Base-by-base conservation (phyloP, 53 echinoderm and acorn worm genomes). In the Zoroaster sp. region DNA sequence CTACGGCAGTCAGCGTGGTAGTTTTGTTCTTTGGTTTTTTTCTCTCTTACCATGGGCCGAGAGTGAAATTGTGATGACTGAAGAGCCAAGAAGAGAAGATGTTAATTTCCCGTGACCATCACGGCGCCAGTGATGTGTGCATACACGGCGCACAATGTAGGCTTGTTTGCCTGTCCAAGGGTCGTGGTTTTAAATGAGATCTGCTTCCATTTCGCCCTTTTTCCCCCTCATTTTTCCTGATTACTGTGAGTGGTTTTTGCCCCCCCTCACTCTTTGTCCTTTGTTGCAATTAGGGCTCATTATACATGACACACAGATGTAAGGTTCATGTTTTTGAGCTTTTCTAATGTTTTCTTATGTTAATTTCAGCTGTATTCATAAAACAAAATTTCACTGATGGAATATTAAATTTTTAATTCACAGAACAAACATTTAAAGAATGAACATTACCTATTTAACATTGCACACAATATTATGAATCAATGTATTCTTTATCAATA, bases 41-140 rank as follows among this genome's bases (percentile, higher is more conserved):
- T 23, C 65, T 23, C 39, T 20, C 2, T 40, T 13, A 44, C 40
- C 33, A 59, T 10, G 33, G 83, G 28, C 17, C 44, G 12, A 23
- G 23, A 59, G 59, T 15, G 37, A 79, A 59, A 79, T 55, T 79
- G 79, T 79, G 59, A 79, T 63, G 79, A 79, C 79, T 20, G 65
- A 79, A 38, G 65, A 79, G 79, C 33, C 33, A 79, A 63, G 59
- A 13, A 10, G 63, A 59, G 71, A 63, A 20, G 79, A 79, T 79
- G 79, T 79, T 79, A 79, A 79, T 79, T 79, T 79, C 40, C 65
- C 79, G 65, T 79, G 79, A 79, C 63, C 65, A 38, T 21, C 63
- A 37, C 59, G 79, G 79, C 79, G 79, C 79, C 79, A 79, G 63
- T n/a, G 39, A 39, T 44, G 79, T 44, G 79, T 79, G 79, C 65